Evolutionary conservation across 2,113 vertebrate species (phyloP), one percentile per base, ranked within the genome.

Genomic region (Stigmatopora argus): DNA sequence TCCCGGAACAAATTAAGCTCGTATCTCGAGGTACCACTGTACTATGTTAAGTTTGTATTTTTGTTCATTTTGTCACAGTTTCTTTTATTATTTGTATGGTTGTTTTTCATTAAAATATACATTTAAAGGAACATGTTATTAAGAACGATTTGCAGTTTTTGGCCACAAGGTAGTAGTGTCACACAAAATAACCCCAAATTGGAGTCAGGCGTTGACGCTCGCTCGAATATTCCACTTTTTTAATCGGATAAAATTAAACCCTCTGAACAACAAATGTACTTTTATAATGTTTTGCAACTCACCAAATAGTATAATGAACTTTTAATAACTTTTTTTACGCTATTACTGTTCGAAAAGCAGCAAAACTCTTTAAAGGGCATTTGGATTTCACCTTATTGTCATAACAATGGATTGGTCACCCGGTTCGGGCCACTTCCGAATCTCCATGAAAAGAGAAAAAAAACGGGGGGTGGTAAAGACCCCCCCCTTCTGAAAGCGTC

Each of bases 401-500:
- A 81, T 85, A 71, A 85, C 81, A 88, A 88, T 66, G 58, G 72
- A 41, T 70, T 84, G 72, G 75, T 79, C 67, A 78, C 73, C 75
- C 83, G 60, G 70, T 60, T 62, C 76, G 77, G 52, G 66, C 80
- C 70, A 83, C 75, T 86, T 84, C 79, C 68, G 78, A 81, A 88
- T 89, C 83, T 86, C 75, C 88, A 89, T 87, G 72, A 84, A 71
- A 88, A 87, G 71, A 75, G 76, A 60, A 48, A 70, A 10, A 41
- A 45, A 13, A 45, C 3, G 11, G 11, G 4, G 46, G 46, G 2
- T 2, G 46, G 46, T 2, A 5, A 5, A 14, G 8, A 31, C 52
- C 49, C 49, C 45, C 65, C 75, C 73, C 59, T 69, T 13, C 71
- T 70, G 77, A 84, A 83, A 80, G 87, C 82, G 79, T 85, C 84